Evolutionary conservation across 2,888 invertebrate genomes (phyloP).

Genomic region (Suillia variegata): DNA sequence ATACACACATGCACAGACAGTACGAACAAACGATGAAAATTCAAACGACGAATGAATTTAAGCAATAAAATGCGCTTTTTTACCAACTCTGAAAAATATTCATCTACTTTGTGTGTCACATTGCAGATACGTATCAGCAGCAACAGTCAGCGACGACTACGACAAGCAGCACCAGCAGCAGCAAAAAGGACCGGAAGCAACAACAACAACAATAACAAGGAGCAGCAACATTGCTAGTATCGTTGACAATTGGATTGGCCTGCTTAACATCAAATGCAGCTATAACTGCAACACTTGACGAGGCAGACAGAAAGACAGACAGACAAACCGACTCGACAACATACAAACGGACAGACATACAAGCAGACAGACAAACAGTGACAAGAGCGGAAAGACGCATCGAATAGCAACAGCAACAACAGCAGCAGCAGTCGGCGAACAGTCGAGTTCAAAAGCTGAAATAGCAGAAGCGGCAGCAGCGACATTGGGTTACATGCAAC

Average conservation of each 20-base stretch:
- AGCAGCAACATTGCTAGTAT: slow-evolving; percentile 13
- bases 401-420: no score
- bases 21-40: background rate
- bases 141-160: slow-evolving; percentile 33
- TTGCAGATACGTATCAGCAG: slow-evolving; percentile 30
- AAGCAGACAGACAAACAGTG: background rate
- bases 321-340: slow-evolving; percentile 13
- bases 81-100: background rate
- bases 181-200: background rate
- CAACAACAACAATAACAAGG: background rate
- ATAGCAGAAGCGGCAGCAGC: background rate
- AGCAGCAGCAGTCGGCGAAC: slow-evolving; percentile 4
- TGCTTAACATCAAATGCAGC: slow-evolving; percentile 31
- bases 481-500: slow-evolving; percentile 1
- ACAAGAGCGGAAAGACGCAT: background rate
- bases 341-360: slow-evolving; percentile 5
- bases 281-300: slow-evolving; percentile 29
- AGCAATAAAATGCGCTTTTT: slow-evolving; percentile 1
- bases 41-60: background rate
- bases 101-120: slow-evolving; percentile 4
- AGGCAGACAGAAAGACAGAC: slow-evolving; percentile 23
- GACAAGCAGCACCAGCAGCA: slow-evolving; percentile 11
- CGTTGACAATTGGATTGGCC: slow-evolving; percentile 31
- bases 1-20: background rate
- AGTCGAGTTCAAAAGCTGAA: background rate